phyloP scores from a whole-genome alignment of 2,113 vertebrate genomes.

The Tinamus guttatus region DNA sequence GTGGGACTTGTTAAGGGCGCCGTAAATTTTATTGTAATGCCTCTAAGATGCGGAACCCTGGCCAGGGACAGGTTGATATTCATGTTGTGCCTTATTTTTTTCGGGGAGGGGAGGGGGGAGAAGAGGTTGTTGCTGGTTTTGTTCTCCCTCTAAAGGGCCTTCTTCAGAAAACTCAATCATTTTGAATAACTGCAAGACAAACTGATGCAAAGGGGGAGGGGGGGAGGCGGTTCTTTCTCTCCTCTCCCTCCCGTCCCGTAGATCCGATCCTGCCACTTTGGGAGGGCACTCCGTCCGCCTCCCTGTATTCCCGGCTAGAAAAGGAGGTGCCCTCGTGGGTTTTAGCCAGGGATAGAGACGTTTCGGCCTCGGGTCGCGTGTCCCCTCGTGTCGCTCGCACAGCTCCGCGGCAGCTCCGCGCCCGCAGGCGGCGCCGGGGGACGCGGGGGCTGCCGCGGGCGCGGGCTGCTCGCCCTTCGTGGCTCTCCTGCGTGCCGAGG shows the following conservation, averaged over 20 bases:
- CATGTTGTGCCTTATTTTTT: background rate
- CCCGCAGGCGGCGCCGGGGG: no score
- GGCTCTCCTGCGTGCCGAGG: no score
- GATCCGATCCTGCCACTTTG: background rate
- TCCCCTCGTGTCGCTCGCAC: background rate
- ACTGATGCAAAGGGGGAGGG: conserved; percentile 40
- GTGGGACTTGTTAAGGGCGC: conserved; percentile 77
- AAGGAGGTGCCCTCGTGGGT: background rate
- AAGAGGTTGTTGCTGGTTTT: conserved; percentile 26
- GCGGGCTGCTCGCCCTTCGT: no score
- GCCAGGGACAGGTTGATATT: conserved; percentile 55
- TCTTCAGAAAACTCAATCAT: conserved; percentile 53
- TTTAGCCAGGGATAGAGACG: background rate
- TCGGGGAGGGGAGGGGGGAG: background rate
- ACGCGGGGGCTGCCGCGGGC: no score
- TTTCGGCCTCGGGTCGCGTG: background rate
- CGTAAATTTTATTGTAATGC: conserved; percentile 75
- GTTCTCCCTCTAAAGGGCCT: conserved; percentile 42
- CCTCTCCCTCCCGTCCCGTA: background rate
- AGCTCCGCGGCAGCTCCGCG: no score
- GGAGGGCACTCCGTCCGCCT: background rate
- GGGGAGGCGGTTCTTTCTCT: background rate
- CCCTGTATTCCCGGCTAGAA: background rate
- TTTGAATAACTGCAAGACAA: conserved; percentile 63
- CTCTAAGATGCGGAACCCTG: conserved; percentile 56